Evolutionary conservation across 2,113 vertebrate genomes (phyloP).

Genomic region (Tragelaphus scriptus): DNA sequence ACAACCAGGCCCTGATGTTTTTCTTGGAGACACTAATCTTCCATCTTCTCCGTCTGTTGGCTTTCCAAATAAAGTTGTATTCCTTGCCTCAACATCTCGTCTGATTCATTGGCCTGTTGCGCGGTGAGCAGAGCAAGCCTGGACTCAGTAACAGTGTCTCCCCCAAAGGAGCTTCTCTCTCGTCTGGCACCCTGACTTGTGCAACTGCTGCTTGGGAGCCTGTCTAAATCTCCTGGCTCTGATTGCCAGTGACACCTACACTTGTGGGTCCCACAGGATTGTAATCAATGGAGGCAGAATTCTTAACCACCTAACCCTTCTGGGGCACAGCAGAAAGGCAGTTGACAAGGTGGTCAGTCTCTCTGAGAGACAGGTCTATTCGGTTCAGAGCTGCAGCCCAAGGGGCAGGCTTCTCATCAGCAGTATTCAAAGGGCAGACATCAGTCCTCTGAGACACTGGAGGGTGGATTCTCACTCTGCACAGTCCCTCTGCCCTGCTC

Average conservation of each 20-base stretch:
- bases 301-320: neutral
- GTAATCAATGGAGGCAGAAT: neutral
- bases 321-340: neutral
- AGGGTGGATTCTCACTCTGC: neutral
- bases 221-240: neutral
- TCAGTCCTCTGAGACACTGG: neutral
- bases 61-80: neutral
- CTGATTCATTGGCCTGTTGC: neutral
- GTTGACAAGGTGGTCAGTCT: neutral
- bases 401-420: neutral
- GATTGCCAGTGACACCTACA: neutral
- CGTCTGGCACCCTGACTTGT: neutral
- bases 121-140: neutral
- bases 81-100: neutral
- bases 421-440: neutral
- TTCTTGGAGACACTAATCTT: neutral
- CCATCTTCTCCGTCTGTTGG: neutral
- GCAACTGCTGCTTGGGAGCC: neutral
- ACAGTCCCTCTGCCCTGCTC: neutral
- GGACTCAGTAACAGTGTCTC: neutral
- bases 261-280: neutral
- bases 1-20: neutral
- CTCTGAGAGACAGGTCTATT: neutral
- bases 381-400: neutral
- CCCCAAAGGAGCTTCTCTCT: neutral